Evolutionary conservation across 1,140 invertebrate species (phyloP).

Genomic region (Brachionus sp.): DNA sequence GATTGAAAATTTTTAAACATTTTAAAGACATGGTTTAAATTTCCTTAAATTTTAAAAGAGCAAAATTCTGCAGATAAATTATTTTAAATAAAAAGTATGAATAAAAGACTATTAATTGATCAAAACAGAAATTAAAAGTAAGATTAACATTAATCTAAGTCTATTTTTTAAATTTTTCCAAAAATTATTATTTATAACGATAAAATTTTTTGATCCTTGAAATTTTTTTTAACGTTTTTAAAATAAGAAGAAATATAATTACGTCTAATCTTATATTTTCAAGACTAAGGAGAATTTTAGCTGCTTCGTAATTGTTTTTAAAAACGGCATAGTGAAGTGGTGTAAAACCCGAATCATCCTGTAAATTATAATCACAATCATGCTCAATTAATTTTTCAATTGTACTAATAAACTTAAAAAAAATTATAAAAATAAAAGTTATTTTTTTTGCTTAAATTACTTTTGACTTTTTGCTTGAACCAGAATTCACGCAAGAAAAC

Average conservation of each 20-base stretch:
- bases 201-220: background rate
- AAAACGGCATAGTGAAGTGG: slow-evolving; percentile 25
- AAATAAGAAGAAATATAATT: background rate
- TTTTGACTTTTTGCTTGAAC: background rate
- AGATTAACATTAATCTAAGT: too few relatives aligned
- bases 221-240: background rate
- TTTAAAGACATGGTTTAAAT: too few relatives aligned
- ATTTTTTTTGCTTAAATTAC: background rate
- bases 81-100: too few relatives aligned
- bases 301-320: slow-evolving; percentile 33
- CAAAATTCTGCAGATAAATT: too few relatives aligned
- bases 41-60: too few relatives aligned
- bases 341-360: slow-evolving; percentile 2
- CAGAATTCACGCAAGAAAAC: background rate
- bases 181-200: too few relatives aligned
- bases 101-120: too few relatives aligned
- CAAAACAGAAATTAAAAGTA: too few relatives aligned
- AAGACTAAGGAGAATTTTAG: background rate
- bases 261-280: slow-evolving; percentile 20
- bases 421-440: background rate
- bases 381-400: background rate
- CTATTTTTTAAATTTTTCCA: background rate
- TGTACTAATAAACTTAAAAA: slow-evolving; percentile 32
- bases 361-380: background rate
- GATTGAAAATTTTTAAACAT: too few relatives aligned